Base-by-base conservation (phyloP, 2,888 invertebrate species). In the Terebella lapidaria region DNA sequence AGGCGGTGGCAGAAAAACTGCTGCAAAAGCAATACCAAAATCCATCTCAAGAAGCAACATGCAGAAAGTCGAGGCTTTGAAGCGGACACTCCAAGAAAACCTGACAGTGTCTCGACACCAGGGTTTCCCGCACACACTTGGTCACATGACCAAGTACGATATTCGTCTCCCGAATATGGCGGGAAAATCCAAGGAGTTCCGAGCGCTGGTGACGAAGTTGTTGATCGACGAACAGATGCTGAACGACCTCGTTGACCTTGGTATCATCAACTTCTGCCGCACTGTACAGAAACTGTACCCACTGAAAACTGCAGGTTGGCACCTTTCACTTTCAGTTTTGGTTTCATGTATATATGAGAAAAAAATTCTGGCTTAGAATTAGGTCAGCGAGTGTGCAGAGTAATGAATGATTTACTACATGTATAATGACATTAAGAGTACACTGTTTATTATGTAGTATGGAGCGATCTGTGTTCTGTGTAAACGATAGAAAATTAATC, bases 261-360 rank as follows among this genome's bases (percentile, higher is more conserved):
- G 64, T 18, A 65, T 71, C 18, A 68, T 76, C 54, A 76, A 76
- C 67, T 74, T 74, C 73, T 73, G 72, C 58, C 54, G 68, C 4
- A 65, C 69, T 20, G 64, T 67, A 2, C 66, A 68, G 28, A 26
- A 53, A n/a, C 57, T 75, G 20, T 66, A 68, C 45, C 72, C 75
- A 4, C 20, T 75, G 1, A 65, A 63, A 51, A 74, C 74, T 18
- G 68, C 69, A 60, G 73, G 76, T 75, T 60, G 60, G 67, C 67
- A 22, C 10, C n/a, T 1, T 22, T 53, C n/a, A 35, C n/a, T 35
- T 35, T n/a, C n/a, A n/a, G n/a, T n/a, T n/a, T n/a, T n/a, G n/a
- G n/a, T n/a, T n/a, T n/a, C n/a, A n/a, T n/a, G n/a, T n/a, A n/a
- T n/a, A n/a, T n/a, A n/a, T n/a, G n/a, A n/a, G n/a, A n/a, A n/a